Evolutionary conservation across 2,888 invertebrate species (phyloP).

Genomic region (Scaeva pyrastri): DNA sequence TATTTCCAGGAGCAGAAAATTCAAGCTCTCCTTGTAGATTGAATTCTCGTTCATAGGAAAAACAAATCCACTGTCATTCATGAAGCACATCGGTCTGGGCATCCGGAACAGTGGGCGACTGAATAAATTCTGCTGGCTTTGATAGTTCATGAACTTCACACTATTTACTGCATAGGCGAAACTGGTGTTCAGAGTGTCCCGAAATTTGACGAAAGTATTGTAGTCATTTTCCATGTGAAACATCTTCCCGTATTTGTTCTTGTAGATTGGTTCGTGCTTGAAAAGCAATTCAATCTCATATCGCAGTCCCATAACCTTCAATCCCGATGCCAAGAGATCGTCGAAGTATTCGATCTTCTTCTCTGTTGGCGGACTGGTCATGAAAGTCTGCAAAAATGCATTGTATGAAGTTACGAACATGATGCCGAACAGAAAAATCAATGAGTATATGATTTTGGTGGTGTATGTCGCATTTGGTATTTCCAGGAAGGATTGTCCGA

Average conservation of each 20-base stretch:
- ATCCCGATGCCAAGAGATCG: neutral
- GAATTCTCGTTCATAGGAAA: constrained; percentile 7
- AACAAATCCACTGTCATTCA: neutral
- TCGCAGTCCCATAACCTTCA: neutral
- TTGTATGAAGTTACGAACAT: neutral
- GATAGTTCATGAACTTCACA: constrained; percentile 27
- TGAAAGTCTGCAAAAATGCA: neutral
- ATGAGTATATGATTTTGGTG: neutral
- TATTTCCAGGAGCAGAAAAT: neutral
- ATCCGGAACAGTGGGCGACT: constrained; percentile 33
- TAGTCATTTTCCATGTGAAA: neutral
- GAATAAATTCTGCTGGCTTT: constrained; percentile 41
- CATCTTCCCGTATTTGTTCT: neutral
- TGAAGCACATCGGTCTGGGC: neutral
- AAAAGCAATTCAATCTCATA: neutral
- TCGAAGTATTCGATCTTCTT: constrained; percentile 5
- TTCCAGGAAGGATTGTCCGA: constrained; percentile 13
- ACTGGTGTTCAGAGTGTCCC: neutral
- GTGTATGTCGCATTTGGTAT: neutral
- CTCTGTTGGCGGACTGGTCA: constrained; percentile 10
- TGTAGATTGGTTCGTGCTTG: neutral
- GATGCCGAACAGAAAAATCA: neutral
- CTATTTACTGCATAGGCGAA: constrained; percentile 8
- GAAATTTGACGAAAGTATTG: neutral
- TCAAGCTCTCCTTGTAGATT: neutral